phyloP scores from a whole-genome alignment of 2,113 vertebrate genomes.

The Entomyzon cyanotis region DNA sequence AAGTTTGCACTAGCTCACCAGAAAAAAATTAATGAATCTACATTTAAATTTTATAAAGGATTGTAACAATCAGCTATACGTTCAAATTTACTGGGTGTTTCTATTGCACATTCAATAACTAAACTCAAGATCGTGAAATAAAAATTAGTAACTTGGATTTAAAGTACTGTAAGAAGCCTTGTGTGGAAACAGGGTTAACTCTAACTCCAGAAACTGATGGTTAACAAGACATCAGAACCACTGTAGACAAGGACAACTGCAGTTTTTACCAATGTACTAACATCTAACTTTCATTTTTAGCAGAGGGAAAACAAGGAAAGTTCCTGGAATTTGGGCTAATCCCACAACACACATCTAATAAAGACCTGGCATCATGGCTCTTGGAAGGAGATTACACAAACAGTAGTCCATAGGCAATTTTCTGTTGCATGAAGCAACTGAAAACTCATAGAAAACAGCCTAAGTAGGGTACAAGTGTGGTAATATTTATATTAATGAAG shows the following conservation, averaged over 20 bases:
- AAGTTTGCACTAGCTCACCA: constrained; percentile 40
- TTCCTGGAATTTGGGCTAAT: background rate
- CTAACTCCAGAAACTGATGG: background rate
- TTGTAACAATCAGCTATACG: background rate
- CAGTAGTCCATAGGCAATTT: background rate
- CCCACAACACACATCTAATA: background rate
- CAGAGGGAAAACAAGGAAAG: background rate
- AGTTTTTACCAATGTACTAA: background rate
- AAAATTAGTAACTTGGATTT: background rate
- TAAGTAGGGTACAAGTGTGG: background rate
- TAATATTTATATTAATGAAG: background rate
- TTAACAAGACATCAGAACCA: background rate
- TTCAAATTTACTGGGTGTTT: background rate
- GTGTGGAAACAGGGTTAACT: background rate
- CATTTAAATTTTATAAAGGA: background rate
- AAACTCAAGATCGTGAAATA: background rate
- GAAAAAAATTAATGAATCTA: background rate
- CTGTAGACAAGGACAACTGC: background rate
- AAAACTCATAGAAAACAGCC: background rate
- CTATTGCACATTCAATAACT: background rate
- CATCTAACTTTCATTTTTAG: background rate
- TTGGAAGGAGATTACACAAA: background rate
- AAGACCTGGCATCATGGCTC: background rate
- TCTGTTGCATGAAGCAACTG: background rate
- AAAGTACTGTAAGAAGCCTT: background rate